Evolutionary conservation across 1,140 invertebrate genomes (phyloP).

Genomic region (Centruroides sculpturatus): DNA sequence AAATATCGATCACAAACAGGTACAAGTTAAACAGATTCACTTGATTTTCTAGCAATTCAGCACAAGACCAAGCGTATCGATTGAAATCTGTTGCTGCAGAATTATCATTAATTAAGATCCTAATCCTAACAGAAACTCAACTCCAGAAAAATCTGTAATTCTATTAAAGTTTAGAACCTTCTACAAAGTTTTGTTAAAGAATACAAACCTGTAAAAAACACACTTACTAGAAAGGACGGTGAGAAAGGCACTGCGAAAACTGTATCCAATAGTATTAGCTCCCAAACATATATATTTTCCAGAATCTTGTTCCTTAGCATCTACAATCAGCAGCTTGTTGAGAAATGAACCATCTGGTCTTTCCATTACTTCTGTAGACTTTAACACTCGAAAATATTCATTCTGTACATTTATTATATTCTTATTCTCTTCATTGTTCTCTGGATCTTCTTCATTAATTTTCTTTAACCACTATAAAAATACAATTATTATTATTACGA

Average conservation of each 20-base stretch:
- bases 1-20: too few species aligned
- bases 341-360: slow-evolving; percentile 19
- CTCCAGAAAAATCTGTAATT: too few species aligned
- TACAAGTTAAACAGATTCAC: too few species aligned
- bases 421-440: not conserved
- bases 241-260: slow-evolving; percentile 20
- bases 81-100: too few species aligned
- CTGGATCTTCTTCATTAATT: slow-evolving; percentile 1
- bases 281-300: slow-evolving; percentile 25
- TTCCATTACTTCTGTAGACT: slow-evolving; percentile 12
- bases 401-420: slow-evolving; percentile 12
- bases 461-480: slow-evolving; percentile 16
- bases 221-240: slow-evolving; percentile 20
- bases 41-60: too few species aligned
- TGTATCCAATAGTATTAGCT: slow-evolving; percentile 23
- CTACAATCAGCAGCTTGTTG: slow-evolving; percentile 20
- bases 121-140: too few species aligned
- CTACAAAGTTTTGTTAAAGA: too few species aligned
- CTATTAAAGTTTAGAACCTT: too few species aligned
- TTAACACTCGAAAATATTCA: slow-evolving; percentile 13
- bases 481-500: too few species aligned
- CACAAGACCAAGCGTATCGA: too few species aligned
- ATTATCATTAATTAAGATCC: too few species aligned
- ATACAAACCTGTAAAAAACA: not conserved
- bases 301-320: slow-evolving; percentile 15